A percentile compares a stretch with the other conserved stretches of the same genome.
phyloP scores from a whole-genome alignment of 2,888 invertebrate species.

The Coecobrya sp. region DNA sequence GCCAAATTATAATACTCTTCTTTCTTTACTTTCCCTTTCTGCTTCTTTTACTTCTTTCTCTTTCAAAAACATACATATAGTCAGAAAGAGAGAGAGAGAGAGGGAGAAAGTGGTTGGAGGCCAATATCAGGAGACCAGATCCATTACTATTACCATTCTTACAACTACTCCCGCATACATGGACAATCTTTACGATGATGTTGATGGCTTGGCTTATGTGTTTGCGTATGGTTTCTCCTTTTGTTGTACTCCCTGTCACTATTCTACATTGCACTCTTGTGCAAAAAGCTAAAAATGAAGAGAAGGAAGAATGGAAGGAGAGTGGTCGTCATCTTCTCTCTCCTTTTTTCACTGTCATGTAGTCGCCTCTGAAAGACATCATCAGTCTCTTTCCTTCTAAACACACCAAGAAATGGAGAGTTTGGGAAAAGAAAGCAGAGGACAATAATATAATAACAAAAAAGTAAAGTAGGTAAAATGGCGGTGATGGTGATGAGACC shows the following conservation, averaged over 20 bases:
- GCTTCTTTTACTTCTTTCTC: too few relatives aligned
- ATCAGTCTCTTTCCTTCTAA: neutral
- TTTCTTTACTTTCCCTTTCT: slow-evolving; percentile 52
- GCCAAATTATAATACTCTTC: slow-evolving; percentile 54
- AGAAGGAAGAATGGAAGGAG: neutral
- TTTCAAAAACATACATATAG: neutral
- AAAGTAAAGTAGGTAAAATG: neutral
- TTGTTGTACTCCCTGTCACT: neutral
- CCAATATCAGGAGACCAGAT: slow-evolving; percentile 48
- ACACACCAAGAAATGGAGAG: slow-evolving; percentile 17
- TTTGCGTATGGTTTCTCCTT: slow-evolving; percentile 40
- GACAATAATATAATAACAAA: slow-evolving; percentile 21
- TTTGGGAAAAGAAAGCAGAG: slow-evolving; percentile 10
- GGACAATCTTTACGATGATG: slow-evolving; percentile 37
- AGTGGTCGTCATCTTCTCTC: neutral
- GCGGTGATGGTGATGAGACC: slow-evolving; percentile 6
- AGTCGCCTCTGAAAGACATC: neutral
- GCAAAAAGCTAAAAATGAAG: slow-evolving; percentile 23
- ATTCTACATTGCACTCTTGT: neutral
- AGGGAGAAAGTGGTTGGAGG: neutral
- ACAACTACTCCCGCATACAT: neutral
- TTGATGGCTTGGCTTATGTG: slow-evolving; percentile 37
- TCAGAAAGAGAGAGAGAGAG: neutral
- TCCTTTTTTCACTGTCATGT: neutral
- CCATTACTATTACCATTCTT: slow-evolving; percentile 9